A percentile compares a stretch with the other conserved stretches of the same genome.
Evolutionary conservation across 1,140 invertebrate species (phyloP).

Genomic region (Phocides pigmalion): DNA sequence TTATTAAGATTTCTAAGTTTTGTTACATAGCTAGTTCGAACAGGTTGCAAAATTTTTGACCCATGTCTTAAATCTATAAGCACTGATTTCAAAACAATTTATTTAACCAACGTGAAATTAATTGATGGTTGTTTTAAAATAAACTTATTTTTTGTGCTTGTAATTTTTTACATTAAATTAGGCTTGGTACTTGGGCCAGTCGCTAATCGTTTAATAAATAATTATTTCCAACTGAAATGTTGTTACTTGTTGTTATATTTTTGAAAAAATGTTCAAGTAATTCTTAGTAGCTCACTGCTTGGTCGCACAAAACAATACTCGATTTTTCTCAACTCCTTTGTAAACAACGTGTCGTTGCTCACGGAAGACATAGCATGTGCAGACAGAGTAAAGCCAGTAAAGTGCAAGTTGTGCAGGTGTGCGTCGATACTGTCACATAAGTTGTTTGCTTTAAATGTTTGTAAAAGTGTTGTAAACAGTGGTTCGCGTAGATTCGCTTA

Average conservation of each 20-base stretch:
- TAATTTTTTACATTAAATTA: no score
- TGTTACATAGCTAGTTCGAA: no score
- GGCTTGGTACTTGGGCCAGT: no score
- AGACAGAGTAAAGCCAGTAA: slow-evolving; percentile 33
- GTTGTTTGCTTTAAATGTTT: slow-evolving; percentile 51
- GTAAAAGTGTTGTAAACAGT: slow-evolving; percentile 42
- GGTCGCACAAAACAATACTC: slow-evolving; percentile 40
- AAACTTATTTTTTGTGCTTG: no score
- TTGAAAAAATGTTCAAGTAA: slow-evolving; percentile 6
- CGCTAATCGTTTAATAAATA: no score
- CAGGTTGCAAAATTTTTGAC: no score
- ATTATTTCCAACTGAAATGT: no score
- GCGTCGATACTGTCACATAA: slow-evolving; percentile 54
- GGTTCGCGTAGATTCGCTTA: slow-evolving; percentile 42
- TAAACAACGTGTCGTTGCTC: slow-evolving; percentile 44
- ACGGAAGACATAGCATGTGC: slow-evolving; percentile 38
- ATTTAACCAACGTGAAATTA: no score
- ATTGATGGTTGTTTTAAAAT: no score
- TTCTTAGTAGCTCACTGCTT: slow-evolving; percentile 11
- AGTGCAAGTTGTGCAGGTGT: slow-evolving; percentile 38
- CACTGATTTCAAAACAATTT: no score
- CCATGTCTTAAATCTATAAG: no score
- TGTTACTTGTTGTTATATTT: neutral
- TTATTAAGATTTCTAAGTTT: no score
- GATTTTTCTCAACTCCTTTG: slow-evolving; percentile 39